Percentiles rank a stretch among this genome's conserved stretches.
These are phyloP conservation scores for Trachelus stipa DNA, from an alignment of 2,888 invertebrate genomes.

Conservation along the genomic window DNA sequence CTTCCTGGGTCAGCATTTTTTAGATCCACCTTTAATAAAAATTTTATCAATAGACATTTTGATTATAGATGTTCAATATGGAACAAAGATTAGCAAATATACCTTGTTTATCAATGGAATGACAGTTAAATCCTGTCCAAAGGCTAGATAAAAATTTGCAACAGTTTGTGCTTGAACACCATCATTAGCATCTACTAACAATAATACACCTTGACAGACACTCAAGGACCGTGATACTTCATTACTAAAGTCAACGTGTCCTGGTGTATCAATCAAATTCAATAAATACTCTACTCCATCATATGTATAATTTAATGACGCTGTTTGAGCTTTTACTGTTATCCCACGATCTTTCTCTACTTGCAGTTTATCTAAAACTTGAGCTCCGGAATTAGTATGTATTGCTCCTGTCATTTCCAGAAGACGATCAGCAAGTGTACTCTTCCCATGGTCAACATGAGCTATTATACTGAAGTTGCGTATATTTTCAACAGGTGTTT, in stretches of 20 bases:
- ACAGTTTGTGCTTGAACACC: slow-evolving; percentile 98
- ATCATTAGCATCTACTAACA: slow-evolving; percentile 96
- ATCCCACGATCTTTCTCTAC: slow-evolving; percentile 97
- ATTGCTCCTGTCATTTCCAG: slow-evolving; percentile 91
- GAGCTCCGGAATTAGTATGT: slow-evolving; percentile 74
- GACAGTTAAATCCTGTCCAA: slow-evolving; percentile 81
- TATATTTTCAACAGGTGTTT: slow-evolving; percentile 71
- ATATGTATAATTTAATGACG: slow-evolving; percentile 83
- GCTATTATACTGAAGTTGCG: slow-evolving; percentile 98
- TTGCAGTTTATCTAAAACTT: slow-evolving; percentile 82
- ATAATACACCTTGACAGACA: slow-evolving; percentile 94
- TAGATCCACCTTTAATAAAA: slow-evolving; percentile 71
- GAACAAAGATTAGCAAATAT: neutral
- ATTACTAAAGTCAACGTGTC: slow-evolving; percentile 97
- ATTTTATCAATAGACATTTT: neutral
- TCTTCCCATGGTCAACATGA: slow-evolving; percentile 99
- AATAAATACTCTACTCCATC: slow-evolving; percentile 80
- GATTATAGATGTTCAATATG: neutral
- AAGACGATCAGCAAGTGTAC: slow-evolving; percentile 95
- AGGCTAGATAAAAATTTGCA: slow-evolving; percentile 94
- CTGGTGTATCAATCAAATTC: slow-evolving; percentile 97
- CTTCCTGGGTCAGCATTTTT: slow-evolving; percentile 89
- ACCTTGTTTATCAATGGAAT: slow-evolving; percentile 97
- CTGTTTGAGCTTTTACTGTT: slow-evolving; percentile 98
- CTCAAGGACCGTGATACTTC: slow-evolving; percentile 93